phyloP scores from a whole-genome alignment of 2,113 vertebrate species.

The Tragulus kanchil region DNA sequence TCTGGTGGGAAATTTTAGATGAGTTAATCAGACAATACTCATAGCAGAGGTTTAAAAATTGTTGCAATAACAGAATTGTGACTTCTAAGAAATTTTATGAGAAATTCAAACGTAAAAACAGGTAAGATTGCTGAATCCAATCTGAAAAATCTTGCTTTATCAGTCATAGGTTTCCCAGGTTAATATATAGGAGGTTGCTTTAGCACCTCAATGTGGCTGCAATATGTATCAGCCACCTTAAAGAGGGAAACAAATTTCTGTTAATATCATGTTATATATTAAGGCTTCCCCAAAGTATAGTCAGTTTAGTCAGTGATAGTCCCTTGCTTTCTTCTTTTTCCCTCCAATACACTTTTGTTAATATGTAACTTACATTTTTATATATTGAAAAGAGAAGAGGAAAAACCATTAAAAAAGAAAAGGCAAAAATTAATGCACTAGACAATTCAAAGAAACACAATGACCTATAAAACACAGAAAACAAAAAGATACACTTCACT shows the following conservation, averaged over 20 bases:
- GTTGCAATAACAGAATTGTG: neutral
- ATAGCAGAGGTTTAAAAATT: neutral
- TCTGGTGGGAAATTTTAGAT: conserved; percentile 50
- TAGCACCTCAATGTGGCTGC: neutral
- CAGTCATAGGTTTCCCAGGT: neutral
- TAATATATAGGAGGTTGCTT: neutral
- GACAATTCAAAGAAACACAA: conserved; percentile 44
- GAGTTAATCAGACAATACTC: conserved; percentile 36
- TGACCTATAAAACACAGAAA: neutral
- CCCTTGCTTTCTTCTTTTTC: neutral
- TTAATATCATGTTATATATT: neutral
- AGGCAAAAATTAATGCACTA: conserved; percentile 14
- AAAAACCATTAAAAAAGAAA: neutral
- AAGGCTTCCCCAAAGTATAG: neutral
- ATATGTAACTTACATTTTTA: conserved; percentile 16
- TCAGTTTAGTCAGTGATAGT: neutral
- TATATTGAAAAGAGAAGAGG: neutral
- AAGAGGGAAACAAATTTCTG: neutral
- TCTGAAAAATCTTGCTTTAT: neutral
- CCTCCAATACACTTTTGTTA: neutral
- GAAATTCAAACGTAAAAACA: neutral
- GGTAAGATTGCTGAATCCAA: neutral
- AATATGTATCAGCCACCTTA: too few relatives aligned
- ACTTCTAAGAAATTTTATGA: neutral
- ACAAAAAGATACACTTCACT: neutral